Conservation (phyloP, 2,113 vertebrate genomes). For the Tapirus terrestris region DNA sequence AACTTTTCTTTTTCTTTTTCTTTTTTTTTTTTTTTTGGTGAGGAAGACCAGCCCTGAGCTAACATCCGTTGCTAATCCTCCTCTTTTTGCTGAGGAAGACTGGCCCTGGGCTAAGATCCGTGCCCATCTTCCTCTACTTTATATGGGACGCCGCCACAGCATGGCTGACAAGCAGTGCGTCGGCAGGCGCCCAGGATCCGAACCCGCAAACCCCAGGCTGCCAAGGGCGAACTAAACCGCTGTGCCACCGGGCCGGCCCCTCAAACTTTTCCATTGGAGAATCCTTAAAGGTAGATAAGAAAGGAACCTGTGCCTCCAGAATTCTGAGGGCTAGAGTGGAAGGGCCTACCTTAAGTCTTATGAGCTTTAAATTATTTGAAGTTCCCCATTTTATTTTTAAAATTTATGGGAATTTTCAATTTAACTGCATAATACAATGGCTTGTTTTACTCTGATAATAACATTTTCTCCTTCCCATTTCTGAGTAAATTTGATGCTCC, state of each 20-base stretch:
- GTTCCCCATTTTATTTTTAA: constrained; percentile 30
- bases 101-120: no score
- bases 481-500: constrained; percentile 5
- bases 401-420: neutral
- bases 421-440: neutral
- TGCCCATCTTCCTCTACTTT: no score
- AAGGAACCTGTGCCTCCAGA: neutral
- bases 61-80: no score
- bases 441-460: neutral
- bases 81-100: no score
- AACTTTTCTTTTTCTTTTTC: neutral
- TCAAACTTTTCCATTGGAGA: neutral
- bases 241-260: neutral
- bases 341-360: neutral
- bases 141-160: no score
- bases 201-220: no score
- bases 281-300: neutral
- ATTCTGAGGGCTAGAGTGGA: neutral
- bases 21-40: no score
- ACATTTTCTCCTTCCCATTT: neutral
- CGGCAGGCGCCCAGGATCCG: no score
- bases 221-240: no score
- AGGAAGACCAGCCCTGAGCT: no score
- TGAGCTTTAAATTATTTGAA: neutral
- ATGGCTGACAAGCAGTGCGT: no score